A percentile compares a stretch with the other conserved stretches of the same genome.
phyloP scores from a whole-genome alignment of 2,888 invertebrate species.

The Automeris io region DNA sequence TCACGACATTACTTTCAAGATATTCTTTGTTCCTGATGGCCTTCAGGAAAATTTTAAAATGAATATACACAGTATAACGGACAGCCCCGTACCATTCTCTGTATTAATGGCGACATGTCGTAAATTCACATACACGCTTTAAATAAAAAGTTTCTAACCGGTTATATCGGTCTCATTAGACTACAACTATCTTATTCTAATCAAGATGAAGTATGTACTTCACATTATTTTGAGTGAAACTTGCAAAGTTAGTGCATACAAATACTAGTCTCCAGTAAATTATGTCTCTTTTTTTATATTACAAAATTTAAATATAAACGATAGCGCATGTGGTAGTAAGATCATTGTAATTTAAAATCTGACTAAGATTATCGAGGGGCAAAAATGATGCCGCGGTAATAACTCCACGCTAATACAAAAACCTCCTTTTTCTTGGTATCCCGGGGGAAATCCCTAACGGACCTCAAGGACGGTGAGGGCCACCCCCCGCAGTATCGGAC shows the following conservation, averaged over 20 bases:
- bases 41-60: conserved; percentile 7
- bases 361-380: too few relatives aligned
- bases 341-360: too few relatives aligned
- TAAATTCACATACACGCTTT: conserved; percentile 1
- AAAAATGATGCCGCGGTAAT: too few relatives aligned
- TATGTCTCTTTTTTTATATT: too few relatives aligned
- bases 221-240: background rate
- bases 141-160: background rate
- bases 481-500: too few relatives aligned
- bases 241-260: background rate
- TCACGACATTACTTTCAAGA: background rate
- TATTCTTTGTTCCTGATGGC: conserved; percentile 9
- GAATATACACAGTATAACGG: conserved; percentile 5
- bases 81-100: background rate
- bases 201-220: background rate
- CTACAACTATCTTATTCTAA: background rate
- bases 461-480: too few relatives aligned
- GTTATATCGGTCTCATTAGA: background rate
- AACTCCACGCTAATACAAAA: too few relatives aligned
- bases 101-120: background rate
- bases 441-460: too few relatives aligned
- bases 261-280: too few relatives aligned
- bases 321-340: too few relatives aligned
- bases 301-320: too few relatives aligned
- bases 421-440: too few relatives aligned